These are phyloP conservation scores for Sebastes reedi DNA, from an alignment of 2,797 vertebrate genomes.

Conservation along the genomic window DNA sequence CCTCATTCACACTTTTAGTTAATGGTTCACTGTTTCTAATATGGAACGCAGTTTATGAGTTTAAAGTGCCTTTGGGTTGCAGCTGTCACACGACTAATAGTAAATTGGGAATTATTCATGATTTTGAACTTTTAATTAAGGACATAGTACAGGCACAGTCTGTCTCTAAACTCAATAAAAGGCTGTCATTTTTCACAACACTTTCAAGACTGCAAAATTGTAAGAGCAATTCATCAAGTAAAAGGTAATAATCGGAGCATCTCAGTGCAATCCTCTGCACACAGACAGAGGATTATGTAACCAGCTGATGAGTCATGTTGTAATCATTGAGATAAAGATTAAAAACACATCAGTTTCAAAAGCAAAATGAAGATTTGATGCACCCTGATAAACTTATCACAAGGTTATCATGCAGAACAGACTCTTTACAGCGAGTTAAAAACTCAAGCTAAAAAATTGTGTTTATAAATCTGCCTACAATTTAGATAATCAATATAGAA, in stretches of 20 bases:
- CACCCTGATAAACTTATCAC: constrained; percentile 7
- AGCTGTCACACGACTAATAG: no score
- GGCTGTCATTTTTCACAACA: neutral
- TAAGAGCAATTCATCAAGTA: neutral
- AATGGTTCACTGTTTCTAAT: no score
- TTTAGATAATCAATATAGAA: no score
- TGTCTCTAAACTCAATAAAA: neutral
- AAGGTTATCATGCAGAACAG: constrained; percentile 10
- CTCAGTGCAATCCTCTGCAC: neutral
- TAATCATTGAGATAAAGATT: neutral
- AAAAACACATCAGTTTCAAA: neutral
- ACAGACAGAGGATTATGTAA: neutral
- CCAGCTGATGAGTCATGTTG: neutral
- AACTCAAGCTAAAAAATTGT: neutral
- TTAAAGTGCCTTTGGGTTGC: no score
- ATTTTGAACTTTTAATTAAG: neutral
- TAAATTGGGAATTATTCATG: no score
- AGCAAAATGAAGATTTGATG: neutral
- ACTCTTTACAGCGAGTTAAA: neutral
- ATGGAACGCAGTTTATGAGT: no score
- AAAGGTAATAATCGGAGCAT: neutral
- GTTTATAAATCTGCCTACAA: neutral
- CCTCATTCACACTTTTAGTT: no score
- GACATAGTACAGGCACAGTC: neutral
- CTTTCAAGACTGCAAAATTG: neutral